phyloP scores from a whole-genome alignment of 2,113 vertebrate species.

The Sporophila hypoxantha region DNA sequence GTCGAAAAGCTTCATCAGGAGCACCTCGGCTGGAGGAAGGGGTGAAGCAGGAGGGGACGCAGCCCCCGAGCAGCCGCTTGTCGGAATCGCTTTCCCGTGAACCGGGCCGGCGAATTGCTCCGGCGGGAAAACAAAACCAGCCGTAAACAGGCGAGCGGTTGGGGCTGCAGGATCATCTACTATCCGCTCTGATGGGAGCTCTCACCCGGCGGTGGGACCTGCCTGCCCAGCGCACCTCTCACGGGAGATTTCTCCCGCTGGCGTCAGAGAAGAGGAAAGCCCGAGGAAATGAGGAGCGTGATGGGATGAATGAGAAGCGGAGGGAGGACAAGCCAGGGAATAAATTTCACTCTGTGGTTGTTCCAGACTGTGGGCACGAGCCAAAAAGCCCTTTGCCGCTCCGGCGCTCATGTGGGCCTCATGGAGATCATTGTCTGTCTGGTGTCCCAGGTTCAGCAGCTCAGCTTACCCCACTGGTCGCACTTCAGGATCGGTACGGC shows the following conservation, averaged over 20 bases:
- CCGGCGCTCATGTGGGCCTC: too few species aligned
- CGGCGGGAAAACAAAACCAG: background rate
- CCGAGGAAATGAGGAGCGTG: background rate
- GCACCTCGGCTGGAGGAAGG: fast-evolving
- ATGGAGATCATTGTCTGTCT: too few species aligned
- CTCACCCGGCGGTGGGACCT: fast-evolving
- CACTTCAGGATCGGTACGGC: too few species aligned
- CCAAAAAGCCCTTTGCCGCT: background rate
- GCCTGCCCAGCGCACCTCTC: background rate
- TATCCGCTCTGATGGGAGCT: slow-evolving; percentile 34
- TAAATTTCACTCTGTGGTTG: background rate
- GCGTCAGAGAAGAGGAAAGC: background rate
- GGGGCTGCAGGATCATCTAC: slow-evolving; percentile 14
- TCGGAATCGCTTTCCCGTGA: background rate
- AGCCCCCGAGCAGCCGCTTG: background rate
- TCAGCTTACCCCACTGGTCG: too few species aligned
- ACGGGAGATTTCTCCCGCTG: background rate
- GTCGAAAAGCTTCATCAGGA: background rate
- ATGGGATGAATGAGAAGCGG: background rate
- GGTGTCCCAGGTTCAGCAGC: too few species aligned
- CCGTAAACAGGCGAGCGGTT: background rate
- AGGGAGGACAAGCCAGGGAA: background rate
- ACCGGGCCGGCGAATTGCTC: background rate
- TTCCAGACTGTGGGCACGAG: fast-evolving
- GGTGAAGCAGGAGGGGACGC: background rate